A percentile compares a stretch with the other conserved stretches of the same genome.
Evolutionary conservation across 2,113 vertebrate species (phyloP).

Genomic region (Chaenocephalus aceratus): DNA sequence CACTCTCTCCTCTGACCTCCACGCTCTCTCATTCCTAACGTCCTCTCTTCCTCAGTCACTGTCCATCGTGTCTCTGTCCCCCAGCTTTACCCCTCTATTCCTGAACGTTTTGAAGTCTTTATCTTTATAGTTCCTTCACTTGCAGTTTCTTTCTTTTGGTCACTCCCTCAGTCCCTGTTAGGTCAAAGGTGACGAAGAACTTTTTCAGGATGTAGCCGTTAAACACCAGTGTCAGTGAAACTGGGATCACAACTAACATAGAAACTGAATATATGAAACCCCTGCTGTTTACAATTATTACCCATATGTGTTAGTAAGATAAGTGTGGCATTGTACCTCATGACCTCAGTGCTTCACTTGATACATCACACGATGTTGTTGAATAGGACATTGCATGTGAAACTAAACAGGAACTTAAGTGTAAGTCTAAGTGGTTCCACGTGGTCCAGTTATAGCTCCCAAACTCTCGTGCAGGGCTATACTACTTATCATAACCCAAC

Average conservation of each 20-base stretch:
- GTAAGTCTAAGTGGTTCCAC: too few relatives aligned
- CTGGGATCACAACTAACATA: background rate
- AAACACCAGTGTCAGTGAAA: background rate
- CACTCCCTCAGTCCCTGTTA: background rate
- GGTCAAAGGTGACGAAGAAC: background rate
- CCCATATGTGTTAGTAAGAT: background rate
- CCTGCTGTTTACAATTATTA: background rate
- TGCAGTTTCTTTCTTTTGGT: background rate
- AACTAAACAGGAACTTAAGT: too few relatives aligned
- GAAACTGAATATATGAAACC: background rate
- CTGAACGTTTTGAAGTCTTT: background rate
- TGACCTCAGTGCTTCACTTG: background rate
- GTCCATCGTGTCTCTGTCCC: background rate
- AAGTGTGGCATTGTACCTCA: background rate
- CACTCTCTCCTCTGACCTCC: slow-evolving; percentile 54
- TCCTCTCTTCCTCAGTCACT: slow-evolving; percentile 4
- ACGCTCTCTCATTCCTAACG: background rate
- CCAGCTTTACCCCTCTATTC: background rate
- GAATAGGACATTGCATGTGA: background rate
- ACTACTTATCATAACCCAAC: too few relatives aligned
- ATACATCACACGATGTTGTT: background rate
- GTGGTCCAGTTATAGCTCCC: too few relatives aligned
- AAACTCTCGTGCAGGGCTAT: too few relatives aligned
- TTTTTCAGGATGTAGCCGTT: background rate
- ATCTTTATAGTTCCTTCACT: background rate